These are phyloP conservation scores for Dorcus parallelipipedus DNA, from an alignment of 2,888 invertebrate genomes.

Conservation along the genomic window DNA sequence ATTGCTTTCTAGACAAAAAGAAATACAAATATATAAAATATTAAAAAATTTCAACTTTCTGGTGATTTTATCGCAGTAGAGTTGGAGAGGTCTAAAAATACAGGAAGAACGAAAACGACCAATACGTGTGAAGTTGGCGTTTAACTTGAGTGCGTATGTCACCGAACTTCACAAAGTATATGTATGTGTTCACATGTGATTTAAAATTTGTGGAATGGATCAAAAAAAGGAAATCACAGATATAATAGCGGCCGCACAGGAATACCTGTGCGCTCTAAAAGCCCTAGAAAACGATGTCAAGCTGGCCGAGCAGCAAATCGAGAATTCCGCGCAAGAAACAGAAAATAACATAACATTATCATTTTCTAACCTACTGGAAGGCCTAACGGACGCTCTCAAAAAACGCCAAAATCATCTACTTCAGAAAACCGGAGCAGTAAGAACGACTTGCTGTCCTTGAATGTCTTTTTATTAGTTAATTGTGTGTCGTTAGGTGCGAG, in stretches of 20 bases:
- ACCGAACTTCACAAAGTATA: too few relatives aligned
- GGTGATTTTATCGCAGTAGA: too few relatives aligned
- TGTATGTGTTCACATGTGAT: constrained; percentile 1
- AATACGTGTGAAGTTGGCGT: too few relatives aligned
- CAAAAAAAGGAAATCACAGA: constrained; percentile 33
- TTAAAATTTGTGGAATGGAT: constrained; percentile 24
- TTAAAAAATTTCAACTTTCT: too few relatives aligned
- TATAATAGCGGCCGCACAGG: constrained; percentile 37
- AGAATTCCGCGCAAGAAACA: constrained; percentile 37
- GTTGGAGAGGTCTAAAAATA: too few relatives aligned
- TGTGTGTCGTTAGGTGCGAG: constrained; percentile 30
- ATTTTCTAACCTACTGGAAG: constrained; percentile 34
- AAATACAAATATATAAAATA: too few relatives aligned
- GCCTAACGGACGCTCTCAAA: constrained; percentile 31
- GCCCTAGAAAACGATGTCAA: constrained; percentile 34
- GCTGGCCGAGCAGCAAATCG: constrained; percentile 37
- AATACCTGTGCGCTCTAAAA: constrained; percentile 35
- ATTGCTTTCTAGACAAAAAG: too few relatives aligned
- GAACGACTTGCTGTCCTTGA: background rate
- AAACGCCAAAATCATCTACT: constrained; percentile 34
- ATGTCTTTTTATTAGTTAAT: background rate
- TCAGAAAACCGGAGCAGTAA: constrained; percentile 32
- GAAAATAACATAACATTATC: constrained; percentile 34
- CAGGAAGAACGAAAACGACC: too few relatives aligned
- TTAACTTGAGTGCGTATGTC: too few relatives aligned